These are phyloP conservation scores for Halocaridina rubra DNA, from an alignment of 2,888 invertebrate genomes.

Conservation along the genomic window DNA sequence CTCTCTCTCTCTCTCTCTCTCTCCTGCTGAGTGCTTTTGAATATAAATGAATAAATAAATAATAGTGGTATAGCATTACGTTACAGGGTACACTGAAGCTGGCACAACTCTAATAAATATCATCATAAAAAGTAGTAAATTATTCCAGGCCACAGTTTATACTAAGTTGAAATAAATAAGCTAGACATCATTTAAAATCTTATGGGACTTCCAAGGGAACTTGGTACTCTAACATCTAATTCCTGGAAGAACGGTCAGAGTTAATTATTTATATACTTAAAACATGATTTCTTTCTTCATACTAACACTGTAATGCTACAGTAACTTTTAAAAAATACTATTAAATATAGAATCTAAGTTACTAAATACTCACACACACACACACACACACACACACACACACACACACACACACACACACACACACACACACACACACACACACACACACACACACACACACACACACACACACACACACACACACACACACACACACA, in stretches of 20 bases:
- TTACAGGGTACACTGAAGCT: too few relatives aligned
- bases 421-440: not conserved
- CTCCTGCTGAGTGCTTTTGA: not conserved
- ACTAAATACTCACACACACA: not conserved
- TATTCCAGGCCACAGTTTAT: too few relatives aligned
- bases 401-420: not conserved
- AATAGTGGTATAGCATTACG: too few relatives aligned
- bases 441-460: not conserved
- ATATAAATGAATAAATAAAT: not conserved
- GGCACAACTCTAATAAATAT: too few relatives aligned
- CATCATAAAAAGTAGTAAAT: too few relatives aligned
- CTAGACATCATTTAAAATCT: not conserved
- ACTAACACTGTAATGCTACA: not conserved
- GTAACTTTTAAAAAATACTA: too few relatives aligned
- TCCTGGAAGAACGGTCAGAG: not conserved
- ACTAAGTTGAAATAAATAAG: too few relatives aligned
- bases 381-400: not conserved
- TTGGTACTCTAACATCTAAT: not conserved
- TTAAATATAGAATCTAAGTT: too few relatives aligned
- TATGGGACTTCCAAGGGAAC: not conserved
- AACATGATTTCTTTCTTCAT: not conserved
- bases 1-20: not conserved
- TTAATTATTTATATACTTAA: not conserved
- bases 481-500: slow-evolving; percentile 4
- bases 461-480: not conserved